Base-by-base conservation (phyloP, 1,140 invertebrate species). In the Lepidostoma basale region DNA sequence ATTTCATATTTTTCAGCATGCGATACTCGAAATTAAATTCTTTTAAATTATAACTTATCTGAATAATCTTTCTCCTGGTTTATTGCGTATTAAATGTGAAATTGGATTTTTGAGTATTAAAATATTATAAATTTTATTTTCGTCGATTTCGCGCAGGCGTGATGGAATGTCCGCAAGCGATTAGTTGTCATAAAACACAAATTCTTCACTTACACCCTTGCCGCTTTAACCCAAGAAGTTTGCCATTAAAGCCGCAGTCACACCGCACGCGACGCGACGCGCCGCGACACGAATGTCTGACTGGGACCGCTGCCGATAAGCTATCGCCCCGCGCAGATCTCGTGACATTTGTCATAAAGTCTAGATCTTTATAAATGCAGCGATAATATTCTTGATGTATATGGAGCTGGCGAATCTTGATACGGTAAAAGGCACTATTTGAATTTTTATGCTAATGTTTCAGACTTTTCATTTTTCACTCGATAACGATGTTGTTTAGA, bases 291-390 rank as follows among this genome's bases (percentile, higher is more conserved):
- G 64, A 36, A 12, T 12, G n/a, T 18, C 42, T 45, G 42, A 45
- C 42, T 12, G 42, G 14, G n/a, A n/a, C 42, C 16, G 42, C 33
- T 12, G 40, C 22, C 28, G 69, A 70, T 70, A 70, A 67, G 69
- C 6, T 70, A 70, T 70, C 69, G 40, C 39, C 18, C 20, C 28
- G 45, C 26, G 25, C 33, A 5, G 40, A 70, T 70, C 69, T 33
- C 33, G 18, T 33, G 33, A 70, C 69, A 70, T 70, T 70, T 67
- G 69, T 70, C 69, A 70, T 70, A 70, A 60, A 36, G 62, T 65
- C 62, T 39, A 65, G 62, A 65, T 65, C 62, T 42, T 54, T 49
- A 49, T 63, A 44, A 63, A 47, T 47, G 60, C 42, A 33, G 44
- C 60, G 60, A 69, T 68, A 28, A 47, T 44, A 28, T 39, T 20